These are phyloP conservation scores for Mustela nigripes DNA, from an alignment of 2,113 vertebrate species.

Conservation along the genomic window DNA sequence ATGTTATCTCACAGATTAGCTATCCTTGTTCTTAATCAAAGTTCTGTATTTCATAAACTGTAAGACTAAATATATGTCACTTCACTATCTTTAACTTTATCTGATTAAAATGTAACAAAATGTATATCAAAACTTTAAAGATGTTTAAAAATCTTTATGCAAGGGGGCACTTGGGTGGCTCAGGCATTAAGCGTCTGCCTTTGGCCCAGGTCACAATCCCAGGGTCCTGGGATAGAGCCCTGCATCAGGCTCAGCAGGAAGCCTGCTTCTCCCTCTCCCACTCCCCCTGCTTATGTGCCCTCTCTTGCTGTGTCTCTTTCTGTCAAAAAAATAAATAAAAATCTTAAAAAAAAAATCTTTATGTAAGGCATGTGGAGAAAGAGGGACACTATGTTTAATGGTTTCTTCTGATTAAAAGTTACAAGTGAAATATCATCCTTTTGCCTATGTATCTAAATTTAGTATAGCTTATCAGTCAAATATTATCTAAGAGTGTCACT, in stretches of 20 bases:
- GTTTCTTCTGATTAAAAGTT: not conserved
- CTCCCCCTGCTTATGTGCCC: too few species aligned
- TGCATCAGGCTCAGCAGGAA: too few species aligned
- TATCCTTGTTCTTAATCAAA: not conserved
- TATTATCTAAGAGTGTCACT: not conserved
- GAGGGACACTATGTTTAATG: not conserved
- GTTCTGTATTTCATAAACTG: not conserved
- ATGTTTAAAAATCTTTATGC: not conserved
- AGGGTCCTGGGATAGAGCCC: too few species aligned
- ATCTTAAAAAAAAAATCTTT: not conserved
- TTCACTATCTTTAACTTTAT: not conserved
- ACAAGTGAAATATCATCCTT: not conserved
- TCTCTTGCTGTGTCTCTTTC: too few species aligned
- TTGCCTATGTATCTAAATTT: not conserved
- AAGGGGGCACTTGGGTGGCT: not conserved
- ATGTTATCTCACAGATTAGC: not conserved
- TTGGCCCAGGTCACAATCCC: too few species aligned
- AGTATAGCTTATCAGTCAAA: not conserved
- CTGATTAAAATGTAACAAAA: constrained; percentile 12
- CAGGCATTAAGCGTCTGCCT: too few species aligned
- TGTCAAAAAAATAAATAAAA: too few species aligned
- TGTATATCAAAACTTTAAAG: constrained; percentile 22
- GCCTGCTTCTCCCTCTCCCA: too few species aligned
- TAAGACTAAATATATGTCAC: not conserved
- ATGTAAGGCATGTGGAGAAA: not conserved